Evolutionary conservation across 2,888 invertebrate species (phyloP).

Genomic region (Paralinhomoeus sp.): DNA sequence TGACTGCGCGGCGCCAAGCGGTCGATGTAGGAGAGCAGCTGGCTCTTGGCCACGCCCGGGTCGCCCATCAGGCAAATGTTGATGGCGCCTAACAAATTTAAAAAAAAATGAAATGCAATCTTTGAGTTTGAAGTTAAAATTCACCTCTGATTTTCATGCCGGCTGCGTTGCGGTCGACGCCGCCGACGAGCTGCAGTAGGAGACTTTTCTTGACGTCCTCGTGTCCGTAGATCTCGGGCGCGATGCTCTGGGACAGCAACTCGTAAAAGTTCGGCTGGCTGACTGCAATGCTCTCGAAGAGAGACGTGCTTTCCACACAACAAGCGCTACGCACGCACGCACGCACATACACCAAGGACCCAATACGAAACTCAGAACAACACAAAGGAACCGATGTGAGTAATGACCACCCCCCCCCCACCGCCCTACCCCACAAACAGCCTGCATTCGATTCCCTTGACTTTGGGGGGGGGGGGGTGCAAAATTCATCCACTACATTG

Average conservation of each 20-base stretch:
- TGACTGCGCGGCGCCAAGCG: conserved; percentile 64
- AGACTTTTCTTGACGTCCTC: conserved; percentile 92
- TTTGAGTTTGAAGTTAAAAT: no score
- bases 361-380: no score
- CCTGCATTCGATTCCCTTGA: no score
- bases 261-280: conserved; percentile 63
- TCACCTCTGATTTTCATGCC: conserved; percentile 81
- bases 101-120: no score
- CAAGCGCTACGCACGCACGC: no score
- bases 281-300: conserved; percentile 23
- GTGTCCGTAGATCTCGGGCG: conserved; percentile 96
- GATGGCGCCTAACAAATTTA: conserved; percentile 38
- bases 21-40: conserved; percentile 76
- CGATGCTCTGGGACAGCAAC: conserved; percentile 61
- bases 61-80: conserved; percentile 99
- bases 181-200: conserved; percentile 58
- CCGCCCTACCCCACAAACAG: no score
- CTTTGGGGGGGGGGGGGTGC: no score
- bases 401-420: no score
- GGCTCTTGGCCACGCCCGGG: conserved; percentile 97
- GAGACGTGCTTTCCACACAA: neutral
- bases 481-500: no score
- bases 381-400: no score
- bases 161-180: conserved; percentile 57
- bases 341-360: no score